Base-by-base conservation (phyloP, 2,113 vertebrate genomes). In the Taxidea taxus region DNA sequence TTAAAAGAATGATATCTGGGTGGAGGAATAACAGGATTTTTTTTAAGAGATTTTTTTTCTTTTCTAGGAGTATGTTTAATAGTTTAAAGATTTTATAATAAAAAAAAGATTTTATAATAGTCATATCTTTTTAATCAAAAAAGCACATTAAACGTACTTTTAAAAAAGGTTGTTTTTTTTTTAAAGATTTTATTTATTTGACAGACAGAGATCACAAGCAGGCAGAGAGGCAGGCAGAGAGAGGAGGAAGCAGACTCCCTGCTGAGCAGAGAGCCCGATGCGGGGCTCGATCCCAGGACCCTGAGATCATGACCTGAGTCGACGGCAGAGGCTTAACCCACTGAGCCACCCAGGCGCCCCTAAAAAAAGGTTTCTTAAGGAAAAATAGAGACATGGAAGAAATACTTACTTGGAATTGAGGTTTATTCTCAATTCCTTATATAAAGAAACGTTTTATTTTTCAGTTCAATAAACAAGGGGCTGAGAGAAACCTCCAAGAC, bases 61-160 rank as follows among this genome's bases (percentile, higher is more conserved):
- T 89, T 86, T 27, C 54, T 44, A 77, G 44, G 11, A 75, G 18
- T 23, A 82, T 68, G 93, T 84, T 70, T 74, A 84, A 44, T 78
- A 77, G 75, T 78, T 39, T 58, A 94, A 97, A 88, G 51, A 8
- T 42, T 90, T 88, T 97, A 77, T 60, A 87, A 75, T 21, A 88
- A n/a, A n/a, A n/a, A n/a, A 94, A 97, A 88, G 51, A 8, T 42
- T 90, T 88, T 97, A 77, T 60, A 87, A 75, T 21, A 88, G 84
- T 8, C 83, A 78, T 82, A 93, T 0, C 62, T 91, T 90, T 92
- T 84, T 64, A 94, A 92, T 82, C 16, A 94, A 96, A 84, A 60
- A 74, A 21, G 20, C 4, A 91, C 0, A 80, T 11, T 60, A 87
- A 37, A 78, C 42, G 7, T 91, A 78, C 25, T 68, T 21, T 21